Evolutionary conservation across 2,888 invertebrate species (phyloP), one percentile per base, ranked within the genome.

Genomic region (Plebejus argus): DNA sequence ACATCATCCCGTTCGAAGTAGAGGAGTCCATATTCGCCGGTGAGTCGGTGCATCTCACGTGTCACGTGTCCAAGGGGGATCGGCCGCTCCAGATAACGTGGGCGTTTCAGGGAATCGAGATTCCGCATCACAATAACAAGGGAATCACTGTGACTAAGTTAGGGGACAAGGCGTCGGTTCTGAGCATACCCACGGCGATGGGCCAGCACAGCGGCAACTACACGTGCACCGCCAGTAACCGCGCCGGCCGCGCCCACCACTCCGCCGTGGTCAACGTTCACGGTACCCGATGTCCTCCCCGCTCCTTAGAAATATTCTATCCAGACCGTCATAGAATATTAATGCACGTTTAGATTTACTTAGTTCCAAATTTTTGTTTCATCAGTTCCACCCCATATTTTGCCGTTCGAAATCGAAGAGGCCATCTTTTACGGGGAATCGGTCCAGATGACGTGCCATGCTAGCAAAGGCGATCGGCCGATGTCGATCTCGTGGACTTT

Each of bases 381-480:
- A 88, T 88, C 87, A 96, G 96, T 96, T 90, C 95, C 95, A 86
- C 96, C 96, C 82, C 95, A 95, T 87, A 96, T 96, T 85, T 93
- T 95, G 86, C 96, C 96, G 82, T 96, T 96, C 87, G 93, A 94
- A 83, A 95, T 96, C 80, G 95, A 95, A 83, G 96, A 96, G 85
- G 95, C 96, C 23, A 94, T 96, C 56, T 96, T 96, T 87, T 96
- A 96, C 80, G 96, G 96, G 77, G 96, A 96, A 87, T 95, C 95
- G 75, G 95, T 96, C 71, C 96, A 96, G 86, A 94, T 96, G 85
- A 95, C 95, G 78, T 97, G 97, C 87, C 95, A 96, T 81, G 95
- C 96, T 75, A 95, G 95, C 77, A 96, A 96, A 89, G 97, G 97
- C 80, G 97, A 97, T 90, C 92, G 95, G 78, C 97, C 97, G 1